These are phyloP conservation scores for Listronotus oregonensis DNA, from an alignment of 1,140 invertebrate genomes.

Conservation along the genomic window DNA sequence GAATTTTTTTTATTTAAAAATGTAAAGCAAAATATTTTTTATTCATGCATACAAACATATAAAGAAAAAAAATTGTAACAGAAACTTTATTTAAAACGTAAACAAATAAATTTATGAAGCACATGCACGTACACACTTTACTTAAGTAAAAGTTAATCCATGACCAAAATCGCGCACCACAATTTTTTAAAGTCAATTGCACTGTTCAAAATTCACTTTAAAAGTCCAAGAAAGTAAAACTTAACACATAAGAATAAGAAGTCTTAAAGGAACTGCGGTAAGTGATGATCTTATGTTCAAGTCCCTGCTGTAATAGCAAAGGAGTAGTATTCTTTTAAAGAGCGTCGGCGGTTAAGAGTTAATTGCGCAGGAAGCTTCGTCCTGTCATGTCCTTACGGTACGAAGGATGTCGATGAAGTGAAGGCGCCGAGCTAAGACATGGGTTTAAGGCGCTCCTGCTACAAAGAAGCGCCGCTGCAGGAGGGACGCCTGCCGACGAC, in stretches of 20 bases:
- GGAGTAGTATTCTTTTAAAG: neutral
- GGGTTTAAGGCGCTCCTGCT: slow-evolving; percentile 53
- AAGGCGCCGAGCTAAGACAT: slow-evolving; percentile 55
- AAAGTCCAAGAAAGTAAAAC: slow-evolving; percentile 29
- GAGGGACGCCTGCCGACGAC: slow-evolving; percentile 54
- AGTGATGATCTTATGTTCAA: neutral
- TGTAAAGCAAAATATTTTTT: too few species aligned
- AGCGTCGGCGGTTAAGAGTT: slow-evolving; percentile 14
- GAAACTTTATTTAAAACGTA: too few species aligned
- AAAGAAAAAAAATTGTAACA: too few species aligned
- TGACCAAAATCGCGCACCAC: slow-evolving; percentile 1
- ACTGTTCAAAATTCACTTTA: slow-evolving; percentile 22
- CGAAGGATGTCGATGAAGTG: slow-evolving; percentile 54
- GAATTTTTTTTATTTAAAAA: too few species aligned
- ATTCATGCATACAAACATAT: too few species aligned
- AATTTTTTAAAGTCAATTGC: slow-evolving; percentile 4
- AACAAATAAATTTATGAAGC: neutral
- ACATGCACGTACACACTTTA: slow-evolving; percentile 3
- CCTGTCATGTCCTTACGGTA: slow-evolving; percentile 51
- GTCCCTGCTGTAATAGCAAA: slow-evolving; percentile 3
- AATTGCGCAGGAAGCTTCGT: slow-evolving; percentile 41
- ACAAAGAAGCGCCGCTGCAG: slow-evolving; percentile 52
- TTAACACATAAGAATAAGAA: slow-evolving; percentile 16
- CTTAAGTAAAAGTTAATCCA: slow-evolving; percentile 8
- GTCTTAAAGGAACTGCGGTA: slow-evolving; percentile 13